Conservation (phyloP, 2,888 invertebrate genomes). For the Lasius platythorax region DNA sequence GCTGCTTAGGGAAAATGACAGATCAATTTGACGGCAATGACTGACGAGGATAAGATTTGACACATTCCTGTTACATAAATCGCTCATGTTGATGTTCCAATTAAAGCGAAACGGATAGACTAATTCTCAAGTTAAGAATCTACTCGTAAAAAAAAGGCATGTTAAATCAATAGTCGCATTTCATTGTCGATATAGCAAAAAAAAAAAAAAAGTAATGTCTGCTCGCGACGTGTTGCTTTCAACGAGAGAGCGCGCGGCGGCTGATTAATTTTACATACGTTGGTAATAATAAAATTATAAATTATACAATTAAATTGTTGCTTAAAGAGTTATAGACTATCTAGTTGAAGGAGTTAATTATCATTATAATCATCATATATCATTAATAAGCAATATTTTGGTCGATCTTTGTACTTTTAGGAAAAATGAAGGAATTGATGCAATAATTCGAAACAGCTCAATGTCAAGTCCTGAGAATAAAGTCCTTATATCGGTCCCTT, state of each 20-base stretch:
- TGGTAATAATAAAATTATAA: not conserved
- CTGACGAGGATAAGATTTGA: conserved; percentile 33
- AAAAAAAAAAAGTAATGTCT: too few species aligned
- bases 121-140: too few species aligned
- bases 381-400: not conserved
- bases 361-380: too few species aligned
- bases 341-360: not conserved
- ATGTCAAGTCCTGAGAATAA: not conserved
- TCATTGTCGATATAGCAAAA: not conserved
- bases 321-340: not conserved
- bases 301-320: not conserved
- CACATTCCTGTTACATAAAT: conserved; percentile 23
- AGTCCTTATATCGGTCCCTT: not conserved
- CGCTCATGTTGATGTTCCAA: not conserved
- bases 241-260: too few species aligned
- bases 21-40: conserved; percentile 47
- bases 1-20: conserved; percentile 53
- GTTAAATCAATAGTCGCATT: too few species aligned
- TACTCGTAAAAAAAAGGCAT: too few species aligned
- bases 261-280: not conserved
- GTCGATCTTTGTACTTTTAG: not conserved
- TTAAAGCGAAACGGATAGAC: conserved; percentile 20
- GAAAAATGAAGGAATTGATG: not conserved
- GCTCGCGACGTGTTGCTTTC: too few species aligned
- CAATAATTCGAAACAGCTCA: not conserved